These are phyloP conservation scores for Carlito syrichta DNA, from an alignment of 2,113 vertebrate genomes.

Conservation along the genomic window DNA sequence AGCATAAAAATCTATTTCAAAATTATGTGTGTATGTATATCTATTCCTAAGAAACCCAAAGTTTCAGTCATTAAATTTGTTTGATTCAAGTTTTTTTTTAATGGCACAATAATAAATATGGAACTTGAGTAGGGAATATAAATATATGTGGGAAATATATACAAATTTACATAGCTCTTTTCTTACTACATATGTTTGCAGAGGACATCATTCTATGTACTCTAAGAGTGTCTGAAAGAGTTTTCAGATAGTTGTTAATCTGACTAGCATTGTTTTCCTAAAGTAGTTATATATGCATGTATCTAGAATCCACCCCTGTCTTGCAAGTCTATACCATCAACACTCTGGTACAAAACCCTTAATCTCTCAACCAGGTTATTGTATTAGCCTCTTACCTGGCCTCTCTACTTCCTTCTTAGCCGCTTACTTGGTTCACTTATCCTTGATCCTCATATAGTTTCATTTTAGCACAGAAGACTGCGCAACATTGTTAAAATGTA, in stretches of 20 bases:
- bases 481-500: neutral
- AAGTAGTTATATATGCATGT: too few relatives aligned
- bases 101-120: neutral
- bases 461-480: neutral
- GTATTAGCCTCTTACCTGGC: neutral
- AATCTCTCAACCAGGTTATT: neutral
- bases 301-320: neutral
- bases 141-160: neutral
- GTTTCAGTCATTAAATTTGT: neutral
- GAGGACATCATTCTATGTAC: neutral
- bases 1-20: neutral
- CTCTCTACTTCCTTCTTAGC: neutral
- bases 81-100: neutral
- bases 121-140: neutral
- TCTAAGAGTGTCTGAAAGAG: neutral
- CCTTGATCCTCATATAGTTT: neutral
- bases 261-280: neutral
- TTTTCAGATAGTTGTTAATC: neutral
- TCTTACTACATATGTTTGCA: neutral
- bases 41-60: neutral
- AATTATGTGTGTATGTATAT: neutral
- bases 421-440: neutral
- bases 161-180: neutral
- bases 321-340: neutral
- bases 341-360: neutral